Conservation (phyloP, 2,797 vertebrate genomes). For the Zenarchopterus dispar region DNA sequence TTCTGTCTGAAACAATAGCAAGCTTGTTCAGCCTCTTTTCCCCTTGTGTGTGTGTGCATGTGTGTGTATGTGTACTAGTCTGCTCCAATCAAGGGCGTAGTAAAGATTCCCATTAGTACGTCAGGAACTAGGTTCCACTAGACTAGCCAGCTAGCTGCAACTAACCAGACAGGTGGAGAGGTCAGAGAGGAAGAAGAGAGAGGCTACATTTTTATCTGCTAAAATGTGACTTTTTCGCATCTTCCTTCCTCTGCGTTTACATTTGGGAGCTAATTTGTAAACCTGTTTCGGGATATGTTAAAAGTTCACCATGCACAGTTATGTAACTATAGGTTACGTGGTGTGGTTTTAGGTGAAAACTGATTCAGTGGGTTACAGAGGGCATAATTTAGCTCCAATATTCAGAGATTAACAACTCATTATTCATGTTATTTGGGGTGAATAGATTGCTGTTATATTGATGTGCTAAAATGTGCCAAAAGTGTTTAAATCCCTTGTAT, state of each 20-base stretch:
- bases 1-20: constrained; percentile 53
- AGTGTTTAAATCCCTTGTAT: no score
- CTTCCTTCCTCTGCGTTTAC: background rate
- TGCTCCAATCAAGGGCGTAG: constrained; percentile 62
- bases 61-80: constrained; percentile 16
- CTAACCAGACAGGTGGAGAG: constrained; percentile 65
- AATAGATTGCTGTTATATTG: no score
- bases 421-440: no score
- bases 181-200: constrained; percentile 54
- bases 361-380: background rate
- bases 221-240: background rate
- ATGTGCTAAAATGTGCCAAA: no score
- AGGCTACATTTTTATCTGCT: constrained; percentile 16
- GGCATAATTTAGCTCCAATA: constrained; percentile 1
- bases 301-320: constrained; percentile 9
- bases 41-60: background rate
- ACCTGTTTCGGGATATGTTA: constrained; percentile 1
- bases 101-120: constrained; percentile 68
- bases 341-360: background rate
- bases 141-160: constrained; percentile 46
- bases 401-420: background rate
- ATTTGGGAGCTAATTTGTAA: constrained; percentile 41
- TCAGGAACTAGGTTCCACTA: constrained; percentile 50
- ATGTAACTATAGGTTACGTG: background rate
- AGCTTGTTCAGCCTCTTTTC: constrained; percentile 38